These are phyloP conservation scores for Drosophila littoralis DNA, from an alignment of 1,140 invertebrate species.

Conservation along the genomic window DNA sequence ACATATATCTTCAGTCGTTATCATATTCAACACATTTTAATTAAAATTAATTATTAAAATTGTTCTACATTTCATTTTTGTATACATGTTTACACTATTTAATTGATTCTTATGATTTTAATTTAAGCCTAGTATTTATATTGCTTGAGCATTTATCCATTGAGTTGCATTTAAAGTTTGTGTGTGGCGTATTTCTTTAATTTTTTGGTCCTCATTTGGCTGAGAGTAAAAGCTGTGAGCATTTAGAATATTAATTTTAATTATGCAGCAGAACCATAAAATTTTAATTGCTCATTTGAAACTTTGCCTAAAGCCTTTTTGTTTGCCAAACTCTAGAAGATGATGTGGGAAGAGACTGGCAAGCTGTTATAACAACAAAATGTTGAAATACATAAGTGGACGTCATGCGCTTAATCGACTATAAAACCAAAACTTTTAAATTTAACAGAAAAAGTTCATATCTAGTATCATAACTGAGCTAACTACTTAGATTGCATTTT, in stretches of 20 bases:
- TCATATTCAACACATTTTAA: slow-evolving; percentile 19
- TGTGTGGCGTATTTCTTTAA: neutral
- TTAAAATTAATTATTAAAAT: slow-evolving; percentile 35
- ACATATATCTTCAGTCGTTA: neutral
- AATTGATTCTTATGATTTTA: slow-evolving; percentile 29
- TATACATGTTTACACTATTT: slow-evolving; percentile 4
- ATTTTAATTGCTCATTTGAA: slow-evolving; percentile 70
- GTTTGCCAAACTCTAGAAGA: neutral
- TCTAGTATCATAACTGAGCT: neutral
- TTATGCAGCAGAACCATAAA: slow-evolving; percentile 56
- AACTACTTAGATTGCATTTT: too few species aligned
- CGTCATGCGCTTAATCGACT: slow-evolving; percentile 2
- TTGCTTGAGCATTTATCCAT: slow-evolving; percentile 11
- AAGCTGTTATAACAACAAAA: slow-evolving; percentile 11
- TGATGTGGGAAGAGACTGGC: neutral
- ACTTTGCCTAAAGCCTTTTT: slow-evolving; percentile 40
- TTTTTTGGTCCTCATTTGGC: slow-evolving; percentile 6
- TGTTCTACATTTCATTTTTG: slow-evolving; percentile 6
- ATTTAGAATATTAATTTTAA: slow-evolving; percentile 63
- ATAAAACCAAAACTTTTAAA: slow-evolving; percentile 11
- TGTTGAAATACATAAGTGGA: neutral
- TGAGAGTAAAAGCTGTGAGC: slow-evolving; percentile 5
- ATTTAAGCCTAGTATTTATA: slow-evolving; percentile 18
- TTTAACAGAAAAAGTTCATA: neutral
- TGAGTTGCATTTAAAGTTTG: slow-evolving; percentile 12